Evolutionary conservation across 2,888 invertebrate genomes (phyloP), one percentile per base, ranked within the genome.

Genomic region (Lochmaea capreae): DNA sequence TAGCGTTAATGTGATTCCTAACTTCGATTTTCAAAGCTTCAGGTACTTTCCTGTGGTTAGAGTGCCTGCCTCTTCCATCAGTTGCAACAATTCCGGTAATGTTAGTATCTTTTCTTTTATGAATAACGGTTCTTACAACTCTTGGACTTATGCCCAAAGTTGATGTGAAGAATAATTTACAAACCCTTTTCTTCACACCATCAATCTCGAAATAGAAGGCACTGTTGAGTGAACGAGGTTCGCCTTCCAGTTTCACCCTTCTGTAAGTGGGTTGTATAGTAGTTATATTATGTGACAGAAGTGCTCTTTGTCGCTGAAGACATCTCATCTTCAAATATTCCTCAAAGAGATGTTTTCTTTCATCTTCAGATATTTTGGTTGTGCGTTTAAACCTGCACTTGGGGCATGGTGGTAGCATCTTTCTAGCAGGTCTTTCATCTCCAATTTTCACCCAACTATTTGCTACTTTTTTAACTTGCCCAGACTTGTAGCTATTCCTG

Each of bases 1-100:
- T 83, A 61, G 78, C 73, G 67, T 81, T 74, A 43, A 82, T 82
- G 71, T 81, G 80, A 58, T 71, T 57, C 57, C 77, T 72, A 49
- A 82, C 76, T 54, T 73, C 78, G 67, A 78, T 65, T 68, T 77
- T 79, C n/a, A 69, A 33, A 22, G 62, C 16, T 22, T 62, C 62
- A 69, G 61, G 8, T 16, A 62, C n/a, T 10, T 16, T 16, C 12
- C 16, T 26, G 26, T 69, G 69, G 39, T 69, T 61, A 52, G 42
- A 52, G 42, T 69, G 69, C 49, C 18, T 69, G 22, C 62, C 69
- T 39, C 69, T 46, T 33, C 33, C 16, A 52, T 69, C 69, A 18
- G 10, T 26, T 67, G 46, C 46, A 59, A 67, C 52, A 33, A 58
- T 52, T 22, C 46, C 49, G 39, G 67, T 43, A 26, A 26, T 26